Conservation (phyloP, 64 coral and sea anemone genomes). For the Cladopsammia gracilis region DNA sequence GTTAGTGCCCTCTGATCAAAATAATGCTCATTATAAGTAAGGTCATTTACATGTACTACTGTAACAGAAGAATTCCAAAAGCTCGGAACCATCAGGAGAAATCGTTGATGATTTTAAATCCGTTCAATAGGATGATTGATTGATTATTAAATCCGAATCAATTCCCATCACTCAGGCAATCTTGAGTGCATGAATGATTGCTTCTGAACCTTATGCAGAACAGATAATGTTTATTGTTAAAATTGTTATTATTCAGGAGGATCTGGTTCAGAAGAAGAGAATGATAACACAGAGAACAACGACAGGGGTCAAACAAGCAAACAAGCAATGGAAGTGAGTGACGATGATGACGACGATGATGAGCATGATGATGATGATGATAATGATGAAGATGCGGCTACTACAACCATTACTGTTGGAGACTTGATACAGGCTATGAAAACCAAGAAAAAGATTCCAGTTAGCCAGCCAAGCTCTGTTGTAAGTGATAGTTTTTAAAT, state of each 20-base stretch:
- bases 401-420: conserved; percentile 55
- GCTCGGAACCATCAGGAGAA: too few species aligned
- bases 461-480: conserved; percentile 38
- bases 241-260: conserved; percentile 14
- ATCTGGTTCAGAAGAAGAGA: conserved; percentile 46
- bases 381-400: not conserved
- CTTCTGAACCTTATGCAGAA: not conserved
- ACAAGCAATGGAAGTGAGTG: conserved; percentile 31
- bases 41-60: too few species aligned
- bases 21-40: too few species aligned
- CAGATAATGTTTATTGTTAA: too few species aligned
- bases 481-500: conserved; percentile 16
- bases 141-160: too few species aligned
- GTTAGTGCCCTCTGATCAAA: too few species aligned
- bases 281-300: not conserved
- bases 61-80: too few species aligned
- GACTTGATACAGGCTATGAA: conserved; percentile 75
- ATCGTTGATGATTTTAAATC: too few species aligned
- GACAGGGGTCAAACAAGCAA: not conserved
- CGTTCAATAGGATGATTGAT: too few species aligned
- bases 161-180: too few species aligned
- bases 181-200: not conserved
- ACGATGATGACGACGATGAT: conserved; percentile 46
- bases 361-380: conserved; percentile 54
- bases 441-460: conserved; percentile 29